Percentiles rank a stretch among this genome's conserved stretches.
Evolutionary conservation across 2,113 vertebrate species (phyloP).

Genomic region (Amphiprion percula): DNA sequence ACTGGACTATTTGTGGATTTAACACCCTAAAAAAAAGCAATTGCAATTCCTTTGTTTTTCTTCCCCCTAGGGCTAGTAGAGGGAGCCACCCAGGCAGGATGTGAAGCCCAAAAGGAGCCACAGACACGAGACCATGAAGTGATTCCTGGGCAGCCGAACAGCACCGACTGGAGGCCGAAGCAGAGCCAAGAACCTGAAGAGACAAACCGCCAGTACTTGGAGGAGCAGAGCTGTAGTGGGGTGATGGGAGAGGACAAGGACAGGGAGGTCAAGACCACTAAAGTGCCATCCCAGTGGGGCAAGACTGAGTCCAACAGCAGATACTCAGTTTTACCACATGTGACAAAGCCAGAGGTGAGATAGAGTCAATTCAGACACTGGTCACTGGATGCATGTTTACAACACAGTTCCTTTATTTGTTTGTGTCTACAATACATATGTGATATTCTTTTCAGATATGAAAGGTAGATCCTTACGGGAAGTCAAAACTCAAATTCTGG

Average conservation of each 20-base stretch:
- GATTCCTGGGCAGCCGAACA: constrained; percentile 26
- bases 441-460: too few species aligned
- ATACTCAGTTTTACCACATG: neutral
- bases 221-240: constrained; percentile 4
- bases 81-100: constrained; percentile 23
- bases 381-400: neutral
- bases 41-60: constrained; percentile 37
- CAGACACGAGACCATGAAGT: constrained; percentile 20
- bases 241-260: constrained; percentile 9
- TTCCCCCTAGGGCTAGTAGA: constrained; percentile 45
- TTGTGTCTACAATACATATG: neutral
- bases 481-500: too few species aligned
- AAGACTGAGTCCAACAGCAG: constrained; percentile 20
- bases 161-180: constrained; percentile 9
- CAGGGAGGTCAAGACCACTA: neutral
- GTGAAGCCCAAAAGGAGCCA: constrained; percentile 30
- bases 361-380: neutral
- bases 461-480: too few species aligned
- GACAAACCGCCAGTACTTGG: neutral
- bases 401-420: neutral
- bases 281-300: constrained; percentile 3
- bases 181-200: constrained; percentile 16
- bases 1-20: neutral
- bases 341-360: constrained; percentile 47
- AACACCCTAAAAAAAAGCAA: constrained; percentile 12